A percentile compares a stretch with the other conserved stretches of the same genome.
Evolutionary conservation across 2,888 invertebrate genomes (phyloP).

Genomic region (Euclidia mi): DNA sequence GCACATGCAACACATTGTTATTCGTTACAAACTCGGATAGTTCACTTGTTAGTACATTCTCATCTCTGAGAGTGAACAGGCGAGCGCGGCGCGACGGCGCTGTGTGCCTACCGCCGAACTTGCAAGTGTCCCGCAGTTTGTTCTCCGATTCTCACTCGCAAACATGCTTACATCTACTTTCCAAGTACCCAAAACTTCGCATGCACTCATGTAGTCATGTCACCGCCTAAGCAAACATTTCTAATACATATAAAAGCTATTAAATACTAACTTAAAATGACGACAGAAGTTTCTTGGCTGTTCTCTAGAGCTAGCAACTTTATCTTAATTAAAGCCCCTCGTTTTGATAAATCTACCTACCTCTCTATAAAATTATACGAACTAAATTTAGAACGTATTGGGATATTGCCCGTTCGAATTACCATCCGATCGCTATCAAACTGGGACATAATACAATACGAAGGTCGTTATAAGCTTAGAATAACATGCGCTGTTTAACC

Average conservation of each 20-base stretch:
- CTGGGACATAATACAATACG: slow-evolving; percentile 4
- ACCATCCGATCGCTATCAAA: slow-evolving; percentile 6
- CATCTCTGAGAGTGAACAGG: slow-evolving; percentile 49
- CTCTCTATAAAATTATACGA: not conserved
- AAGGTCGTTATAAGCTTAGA: not conserved
- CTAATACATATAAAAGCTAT: slow-evolving; percentile 46
- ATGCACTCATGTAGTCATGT: slow-evolving; percentile 56
- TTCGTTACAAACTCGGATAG: slow-evolving; percentile 60
- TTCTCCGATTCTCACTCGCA: slow-evolving; percentile 76
- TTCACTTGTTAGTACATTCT: slow-evolving; percentile 74
- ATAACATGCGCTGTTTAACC: slow-evolving; percentile 4
- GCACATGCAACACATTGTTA: slow-evolving; percentile 54
- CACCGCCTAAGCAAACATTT: slow-evolving; percentile 50
- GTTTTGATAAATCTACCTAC: not conserved
- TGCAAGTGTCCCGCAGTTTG: slow-evolving; percentile 71
- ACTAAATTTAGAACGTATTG: slow-evolving; percentile 5
- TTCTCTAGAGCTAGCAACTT: slow-evolving; percentile 1
- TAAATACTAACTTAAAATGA: slow-evolving; percentile 46
- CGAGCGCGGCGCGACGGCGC: slow-evolving; percentile 33
- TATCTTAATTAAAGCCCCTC: not conserved
- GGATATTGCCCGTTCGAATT: slow-evolving; percentile 6
- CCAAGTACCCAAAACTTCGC: slow-evolving; percentile 59
- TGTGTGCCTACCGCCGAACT: slow-evolving; percentile 68
- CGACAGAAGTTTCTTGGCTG: slow-evolving; percentile 3
- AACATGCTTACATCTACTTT: slow-evolving; percentile 67